Evolutionary conservation across 2,888 invertebrate genomes (phyloP).

Genomic region (Serrognathus titanus): DNA sequence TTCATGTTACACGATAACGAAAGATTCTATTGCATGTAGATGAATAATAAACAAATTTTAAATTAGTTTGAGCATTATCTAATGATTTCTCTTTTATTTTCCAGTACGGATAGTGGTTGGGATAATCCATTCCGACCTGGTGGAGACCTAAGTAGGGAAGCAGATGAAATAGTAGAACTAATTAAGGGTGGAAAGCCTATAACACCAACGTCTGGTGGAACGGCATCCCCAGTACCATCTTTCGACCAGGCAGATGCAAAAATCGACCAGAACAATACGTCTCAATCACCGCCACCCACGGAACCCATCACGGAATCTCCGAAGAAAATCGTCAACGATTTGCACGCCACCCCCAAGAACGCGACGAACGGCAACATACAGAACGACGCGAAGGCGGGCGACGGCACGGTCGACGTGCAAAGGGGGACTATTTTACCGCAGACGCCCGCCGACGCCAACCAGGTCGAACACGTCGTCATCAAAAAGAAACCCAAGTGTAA

Average conservation of each 20-base stretch:
- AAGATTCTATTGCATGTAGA: too few species aligned
- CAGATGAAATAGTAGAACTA: constrained; percentile 92
- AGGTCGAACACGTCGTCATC: constrained; percentile 87
- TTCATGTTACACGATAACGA: too few species aligned
- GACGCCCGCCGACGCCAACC: constrained; percentile 65
- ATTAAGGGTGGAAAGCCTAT: constrained; percentile 89
- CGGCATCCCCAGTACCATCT: constrained; percentile 55
- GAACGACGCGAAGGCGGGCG: constrained; percentile 50
- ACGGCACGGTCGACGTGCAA: constrained; percentile 61
- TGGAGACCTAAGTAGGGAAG: constrained; percentile 90
- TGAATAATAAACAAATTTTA: too few species aligned
- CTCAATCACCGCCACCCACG: constrained; percentile 27
- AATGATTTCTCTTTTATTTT: constrained; percentile 33
- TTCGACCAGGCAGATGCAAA: constrained; percentile 51
- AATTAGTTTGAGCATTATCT: too few species aligned
- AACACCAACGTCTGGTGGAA: constrained; percentile 64
- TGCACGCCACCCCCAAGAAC: constrained; percentile 32
- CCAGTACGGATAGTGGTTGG: constrained; percentile 92
- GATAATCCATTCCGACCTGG: constrained; percentile 98
- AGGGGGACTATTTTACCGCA: constrained; percentile 69
- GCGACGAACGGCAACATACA: constrained; percentile 43
- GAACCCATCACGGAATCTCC: constrained; percentile 47
- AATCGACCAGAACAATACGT: constrained; percentile 11
- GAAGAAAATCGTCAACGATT: constrained; percentile 29
- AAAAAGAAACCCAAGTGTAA: constrained; percentile 95